phyloP scores from a whole-genome alignment of 2,888 invertebrate species.

The Pollenia griseotomentosa region DNA sequence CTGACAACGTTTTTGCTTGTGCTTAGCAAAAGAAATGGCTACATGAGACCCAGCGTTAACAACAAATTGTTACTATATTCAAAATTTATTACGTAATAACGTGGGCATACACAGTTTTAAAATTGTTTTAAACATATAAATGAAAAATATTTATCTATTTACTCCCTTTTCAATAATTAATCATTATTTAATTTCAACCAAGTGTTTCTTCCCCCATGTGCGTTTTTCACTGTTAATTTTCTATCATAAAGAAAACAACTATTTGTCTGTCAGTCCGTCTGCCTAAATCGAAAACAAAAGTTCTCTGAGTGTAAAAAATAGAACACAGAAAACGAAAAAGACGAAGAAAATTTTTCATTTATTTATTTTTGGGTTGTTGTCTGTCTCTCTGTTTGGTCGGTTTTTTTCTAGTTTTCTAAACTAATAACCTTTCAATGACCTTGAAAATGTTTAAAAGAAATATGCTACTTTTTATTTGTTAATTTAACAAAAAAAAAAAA shows the following conservation, averaged over 20 bases:
- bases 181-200: conserved; percentile 12
- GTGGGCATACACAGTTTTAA: no score
- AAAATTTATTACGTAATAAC: no score
- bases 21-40: no score
- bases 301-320: conserved; percentile 25
- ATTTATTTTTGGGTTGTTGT: conserved; percentile 71
- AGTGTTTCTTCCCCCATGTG: neutral
- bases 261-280: neutral
- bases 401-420: conserved; percentile 73
- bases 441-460: conserved; percentile 76
- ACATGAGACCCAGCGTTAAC: no score
- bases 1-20: no score
- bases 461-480: conserved; percentile 49
- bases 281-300: conserved; percentile 3
- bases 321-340: conserved; percentile 23
- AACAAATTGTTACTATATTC: no score
- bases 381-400: conserved; percentile 22
- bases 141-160: neutral
- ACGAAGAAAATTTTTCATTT: conserved; percentile 70
- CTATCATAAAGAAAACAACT: neutral
- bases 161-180: neutral
- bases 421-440: conserved; percentile 81
- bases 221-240: conserved; percentile 6
- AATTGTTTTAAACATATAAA: neutral
- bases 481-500: conserved; percentile 22